Base-by-base conservation (phyloP, 2,888 invertebrate genomes). In the Hermaeophaga mercurialis region DNA sequence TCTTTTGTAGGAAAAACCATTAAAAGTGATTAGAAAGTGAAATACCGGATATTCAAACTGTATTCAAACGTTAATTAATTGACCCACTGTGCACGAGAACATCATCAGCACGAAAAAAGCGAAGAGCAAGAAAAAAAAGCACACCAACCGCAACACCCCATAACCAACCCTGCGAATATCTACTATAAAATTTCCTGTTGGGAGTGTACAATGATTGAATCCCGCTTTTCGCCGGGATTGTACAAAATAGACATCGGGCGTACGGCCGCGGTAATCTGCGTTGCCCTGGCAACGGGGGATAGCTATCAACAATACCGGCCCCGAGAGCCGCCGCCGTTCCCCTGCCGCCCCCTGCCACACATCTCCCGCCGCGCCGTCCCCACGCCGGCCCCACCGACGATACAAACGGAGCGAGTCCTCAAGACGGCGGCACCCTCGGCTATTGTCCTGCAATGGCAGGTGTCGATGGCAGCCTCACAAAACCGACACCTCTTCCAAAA, bases 241-340 rank as follows among this genome's bases (percentile, higher is more conserved):
- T 78, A 78, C 76, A 78, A 77, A 78, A 78, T 78, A 78, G 78
- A 77, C 77, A 78, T 77, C 77, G 77, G 77, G 77, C 76, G 74
- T 75, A 73, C 76, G 76, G 75, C 75, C 76, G 61, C 61, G 76
- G 77, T 78, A 78, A 78, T 78, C 78, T 78, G 75, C 76, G 76
- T 78, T 75, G 70, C 77, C 76, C 69, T 70, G 74, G 76, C 73
- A 77, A 78, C 78, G 76, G 73, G 76, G 77, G 77, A 78, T 76
- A 76, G 76, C 78, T 78, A 78, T 78, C 75, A 76, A 76, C 75
- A 76, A 76, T 75, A 74, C 74, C 71, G 72, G 70, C 72, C 64
- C 64, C 64, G 64, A 62, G 62, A 59, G 53, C 50, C 58, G 48
- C 53, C 56, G 50, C 43, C 52, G 41, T 49, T 14, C 17, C 44